Evolutionary conservation across 2,888 invertebrate species (phyloP).

Genomic region (Ophion slaviceki): DNA sequence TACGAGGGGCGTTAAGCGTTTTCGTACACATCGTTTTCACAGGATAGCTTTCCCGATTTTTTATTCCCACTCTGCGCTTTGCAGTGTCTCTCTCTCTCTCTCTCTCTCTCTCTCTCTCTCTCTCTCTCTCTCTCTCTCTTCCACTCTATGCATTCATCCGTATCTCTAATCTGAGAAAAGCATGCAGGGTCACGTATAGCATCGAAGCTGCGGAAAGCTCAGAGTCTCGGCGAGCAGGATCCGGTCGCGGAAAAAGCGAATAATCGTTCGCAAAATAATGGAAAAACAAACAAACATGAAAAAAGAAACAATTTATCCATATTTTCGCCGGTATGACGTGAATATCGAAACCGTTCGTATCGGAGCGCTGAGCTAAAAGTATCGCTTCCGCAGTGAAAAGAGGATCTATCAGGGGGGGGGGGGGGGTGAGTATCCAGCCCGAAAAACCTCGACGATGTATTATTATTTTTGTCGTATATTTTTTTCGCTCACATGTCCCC

Average conservation of each 20-base stretch:
- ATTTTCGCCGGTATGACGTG: background rate
- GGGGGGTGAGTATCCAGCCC: background rate
- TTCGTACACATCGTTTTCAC: slow-evolving; percentile 16
- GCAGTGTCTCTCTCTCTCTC: background rate
- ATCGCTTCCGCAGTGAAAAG: background rate
- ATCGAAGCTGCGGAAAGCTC: background rate
- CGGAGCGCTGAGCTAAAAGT: background rate
- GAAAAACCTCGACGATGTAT: background rate
- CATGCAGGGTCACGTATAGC: slow-evolving; percentile 56
- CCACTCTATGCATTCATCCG: slow-evolving; percentile 41
- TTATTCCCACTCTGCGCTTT: background rate
- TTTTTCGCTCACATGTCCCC: background rate
- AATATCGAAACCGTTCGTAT: background rate
- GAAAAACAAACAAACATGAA: slow-evolving; percentile 8
- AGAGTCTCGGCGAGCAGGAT: background rate
- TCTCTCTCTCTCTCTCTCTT: slow-evolving; percentile 35
- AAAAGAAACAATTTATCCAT: background rate
- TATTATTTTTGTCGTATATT: background rate
- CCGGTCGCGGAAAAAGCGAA: slow-evolving; percentile 15
- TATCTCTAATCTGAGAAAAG: slow-evolving; percentile 56
- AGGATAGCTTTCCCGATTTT: background rate
- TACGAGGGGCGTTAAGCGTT: slow-evolving; percentile 7
- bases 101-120: background rate
- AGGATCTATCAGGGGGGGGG: background rate
- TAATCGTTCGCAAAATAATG: slow-evolving; percentile 42